Conservation (phyloP, 1,140 invertebrate species). For the Lasaia peninsularis region DNA sequence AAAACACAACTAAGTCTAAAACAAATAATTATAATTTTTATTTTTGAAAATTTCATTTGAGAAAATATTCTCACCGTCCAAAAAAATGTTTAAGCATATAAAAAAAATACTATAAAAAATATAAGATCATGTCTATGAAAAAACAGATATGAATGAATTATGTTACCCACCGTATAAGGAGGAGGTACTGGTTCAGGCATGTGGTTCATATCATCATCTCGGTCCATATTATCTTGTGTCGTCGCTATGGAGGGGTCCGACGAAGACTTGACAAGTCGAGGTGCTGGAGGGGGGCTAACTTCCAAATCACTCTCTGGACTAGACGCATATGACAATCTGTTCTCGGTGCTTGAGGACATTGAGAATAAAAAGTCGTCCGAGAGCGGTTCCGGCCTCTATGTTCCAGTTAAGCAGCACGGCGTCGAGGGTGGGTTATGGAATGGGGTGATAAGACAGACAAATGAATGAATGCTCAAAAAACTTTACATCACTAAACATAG, state of each 20-base stretch:
- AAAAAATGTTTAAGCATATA: not conserved
- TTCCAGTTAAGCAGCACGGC: constrained; percentile 42
- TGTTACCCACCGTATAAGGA: constrained; percentile 85
- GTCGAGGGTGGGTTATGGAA: constrained; percentile 71
- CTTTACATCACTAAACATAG: constrained; percentile 64
- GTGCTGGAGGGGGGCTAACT: constrained; percentile 86
- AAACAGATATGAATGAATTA: constrained; percentile 19
- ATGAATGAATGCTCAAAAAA: constrained; percentile 71
- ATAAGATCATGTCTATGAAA: no score
- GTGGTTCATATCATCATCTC: constrained; percentile 79
- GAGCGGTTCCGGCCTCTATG: constrained; percentile 84
- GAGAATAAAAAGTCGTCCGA: constrained; percentile 98
- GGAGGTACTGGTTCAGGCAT: constrained; percentile 79
- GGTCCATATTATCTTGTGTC: constrained; percentile 80
- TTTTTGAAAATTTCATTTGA: no score
- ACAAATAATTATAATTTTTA: no score
- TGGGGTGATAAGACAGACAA: constrained; percentile 71
- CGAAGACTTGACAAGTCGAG: constrained; percentile 88
- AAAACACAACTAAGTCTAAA: no score
- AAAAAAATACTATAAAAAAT: no score
- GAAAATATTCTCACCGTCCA: not conserved
- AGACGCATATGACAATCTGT: constrained; percentile 94
- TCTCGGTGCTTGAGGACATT: constrained; percentile 88
- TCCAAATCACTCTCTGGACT: constrained; percentile 97
- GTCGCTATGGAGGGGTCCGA: constrained; percentile 88